phyloP scores from a whole-genome alignment of 2,113 vertebrate species.

The Monopterus albus region DNA sequence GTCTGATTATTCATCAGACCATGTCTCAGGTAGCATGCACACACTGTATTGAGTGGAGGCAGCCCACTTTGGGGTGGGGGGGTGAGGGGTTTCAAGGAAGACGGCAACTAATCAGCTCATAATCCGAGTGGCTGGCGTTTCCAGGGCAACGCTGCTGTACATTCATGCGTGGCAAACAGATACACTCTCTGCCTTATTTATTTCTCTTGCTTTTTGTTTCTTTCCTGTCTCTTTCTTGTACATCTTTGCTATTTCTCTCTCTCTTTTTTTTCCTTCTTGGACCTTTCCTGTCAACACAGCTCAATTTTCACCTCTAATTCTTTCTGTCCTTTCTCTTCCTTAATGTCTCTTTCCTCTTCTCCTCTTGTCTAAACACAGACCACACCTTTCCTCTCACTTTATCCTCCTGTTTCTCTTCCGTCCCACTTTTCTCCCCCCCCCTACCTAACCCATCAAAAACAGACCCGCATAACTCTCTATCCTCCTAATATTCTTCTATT shows the following conservation, averaged over 20 bases:
- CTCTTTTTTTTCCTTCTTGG: conserved; percentile 4
- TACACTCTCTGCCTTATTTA: conserved; percentile 55
- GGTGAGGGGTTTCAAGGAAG: conserved; percentile 46
- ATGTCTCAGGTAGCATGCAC: conserved; percentile 64
- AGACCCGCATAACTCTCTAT: conserved; percentile 2
- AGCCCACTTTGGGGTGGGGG: conserved; percentile 21
- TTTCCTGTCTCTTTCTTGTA: conserved; percentile 17
- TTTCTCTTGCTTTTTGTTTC: conserved; percentile 50
- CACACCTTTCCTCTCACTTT: conserved; percentile 9
- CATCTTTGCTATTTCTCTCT: conserved; percentile 18
- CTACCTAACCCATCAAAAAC: conserved; percentile 14
- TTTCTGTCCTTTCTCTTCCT: conserved; percentile 15
- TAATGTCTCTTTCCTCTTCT: conserved; percentile 25
- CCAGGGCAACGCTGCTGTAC: conserved; percentile 76
- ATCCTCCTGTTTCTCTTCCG: conserved; percentile 4
- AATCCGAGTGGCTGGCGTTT: conserved; percentile 76
- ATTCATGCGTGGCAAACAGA: conserved; percentile 76
- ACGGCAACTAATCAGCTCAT: conserved; percentile 79
- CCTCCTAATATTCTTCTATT: conserved; percentile 7
- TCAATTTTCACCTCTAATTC: conserved; percentile 44
- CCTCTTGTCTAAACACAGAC: conserved; percentile 33
- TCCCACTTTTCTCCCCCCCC: conserved; percentile 25
- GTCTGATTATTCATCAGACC: conserved; percentile 56
- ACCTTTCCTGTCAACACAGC: conserved; percentile 32
- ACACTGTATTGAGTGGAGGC: conserved; percentile 57